Conservation (phyloP, 2,888 invertebrate species). For the Trissolcus japonicus region DNA sequence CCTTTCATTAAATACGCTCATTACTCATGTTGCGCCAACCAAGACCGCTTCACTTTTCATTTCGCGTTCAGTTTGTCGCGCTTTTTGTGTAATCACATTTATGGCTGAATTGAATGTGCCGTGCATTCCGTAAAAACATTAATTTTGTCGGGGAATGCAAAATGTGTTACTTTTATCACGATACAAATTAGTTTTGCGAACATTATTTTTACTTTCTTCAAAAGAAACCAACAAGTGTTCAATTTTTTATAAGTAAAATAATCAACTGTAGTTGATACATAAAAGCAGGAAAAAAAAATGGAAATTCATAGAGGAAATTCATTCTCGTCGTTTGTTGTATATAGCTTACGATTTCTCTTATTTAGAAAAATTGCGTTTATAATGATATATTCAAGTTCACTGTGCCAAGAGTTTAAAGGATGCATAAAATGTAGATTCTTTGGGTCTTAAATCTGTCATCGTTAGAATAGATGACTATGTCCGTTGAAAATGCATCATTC, state of each 20-base stretch:
- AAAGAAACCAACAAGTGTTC: background rate
- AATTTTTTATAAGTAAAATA: no score
- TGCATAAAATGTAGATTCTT: slow-evolving; percentile 13
- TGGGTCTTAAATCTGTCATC: slow-evolving; percentile 12
- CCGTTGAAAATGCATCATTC: slow-evolving; percentile 27
- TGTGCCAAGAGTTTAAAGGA: slow-evolving; percentile 9
- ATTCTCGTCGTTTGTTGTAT: no score
- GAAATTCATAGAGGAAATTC: no score
- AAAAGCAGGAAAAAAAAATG: no score
- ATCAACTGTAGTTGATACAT: no score
- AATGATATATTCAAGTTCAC: background rate
- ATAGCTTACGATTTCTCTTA: slow-evolving; percentile 5
- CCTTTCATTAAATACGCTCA: slow-evolving; percentile 46
- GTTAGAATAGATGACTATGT: slow-evolving; percentile 22
- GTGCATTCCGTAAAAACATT: background rate
- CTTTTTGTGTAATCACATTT: slow-evolving; percentile 5
- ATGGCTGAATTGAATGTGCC: background rate
- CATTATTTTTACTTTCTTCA: slow-evolving; percentile 13
- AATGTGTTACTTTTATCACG: background rate
- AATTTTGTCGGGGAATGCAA: background rate
- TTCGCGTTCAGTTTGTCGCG: slow-evolving; percentile 10
- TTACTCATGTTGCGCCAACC: slow-evolving; percentile 39
- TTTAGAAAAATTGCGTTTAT: background rate
- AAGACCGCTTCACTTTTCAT: slow-evolving; percentile 23
- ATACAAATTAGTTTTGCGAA: no score